Evolutionary conservation across 2,797 vertebrate species (phyloP), one percentile per base, ranked within the genome.

Genomic region (Rhinophrynus dorsalis): DNA sequence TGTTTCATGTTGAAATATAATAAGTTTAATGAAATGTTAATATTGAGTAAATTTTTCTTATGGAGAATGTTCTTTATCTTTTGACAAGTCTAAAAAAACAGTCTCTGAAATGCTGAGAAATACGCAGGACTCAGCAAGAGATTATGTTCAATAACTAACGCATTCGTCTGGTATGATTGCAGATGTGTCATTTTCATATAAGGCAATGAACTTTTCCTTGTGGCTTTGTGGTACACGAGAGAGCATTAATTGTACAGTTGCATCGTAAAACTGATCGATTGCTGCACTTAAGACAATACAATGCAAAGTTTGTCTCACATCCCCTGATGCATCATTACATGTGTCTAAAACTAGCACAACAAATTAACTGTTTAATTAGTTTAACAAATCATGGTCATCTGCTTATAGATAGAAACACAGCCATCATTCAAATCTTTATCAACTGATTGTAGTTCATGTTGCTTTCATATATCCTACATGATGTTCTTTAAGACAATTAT

Each of bases 211-310:
- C 9, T 32, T 68, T 27, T 59, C 11, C 50, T 29, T 51, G 56
- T 35, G 38, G 56, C 30, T 68, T 59, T 68, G 66, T 68, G 35
- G 66, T 27, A 33, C 44, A 60, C 55, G 32, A 29, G 56, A 68
- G 55, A 60, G 55, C 33, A 32, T 60, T 68, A 60, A 68, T 42
- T 50, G 66, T 30, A 47, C 44, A 38, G 33, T 24, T 13, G 23
- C 44, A 56, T 27, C 38, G 44, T 51, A 60, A 60, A 68, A 51
- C 17, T 60, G 45, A 37, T 60, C 21, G 18, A 51, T 42, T 24
- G 47, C 30, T 27, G 3, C 42, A 37, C 47, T 48, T 26, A 47
- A 67, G 42, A 47, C 21, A 47, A 54, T 30, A 57, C 33, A 67
- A 42, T n/a, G n/a, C 51, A 67, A 33, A 20, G 42, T 21, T 37